Evolutionary conservation across 23 tunicate genomes (phyloP), one percentile per base, ranked within the genome.

Genomic region (Trididemnum nubilum): DNA sequence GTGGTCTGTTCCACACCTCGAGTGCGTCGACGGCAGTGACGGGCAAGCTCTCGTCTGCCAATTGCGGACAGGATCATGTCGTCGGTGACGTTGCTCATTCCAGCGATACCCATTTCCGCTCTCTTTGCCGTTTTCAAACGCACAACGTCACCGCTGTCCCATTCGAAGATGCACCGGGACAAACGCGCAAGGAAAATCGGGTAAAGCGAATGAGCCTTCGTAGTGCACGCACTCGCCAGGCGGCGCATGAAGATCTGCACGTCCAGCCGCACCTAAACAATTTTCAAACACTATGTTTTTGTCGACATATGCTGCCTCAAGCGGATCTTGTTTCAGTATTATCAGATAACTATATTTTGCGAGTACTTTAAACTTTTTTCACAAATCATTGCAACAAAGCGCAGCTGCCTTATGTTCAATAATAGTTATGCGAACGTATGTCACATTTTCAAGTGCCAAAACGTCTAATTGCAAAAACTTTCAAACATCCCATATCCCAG

Each of bases 231-330:
- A 0, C 19, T 0, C 0, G 81, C 59, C 0, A 81, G n/a, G 0
- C 88, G 74, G 22, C 88, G 50, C 82, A 84, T 84, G 44, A 76
- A 84, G 1, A 76, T 82, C 81, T 72, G 35, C 0, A 72, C 34
- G 58, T 76, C 82, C 1, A 76, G 64, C 0, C 81, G 28, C 28
- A n/a, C n/a, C n/a, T n/a, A n/a, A n/a, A n/a, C n/a, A n/a, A n/a
- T n/a, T n/a, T n/a, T n/a, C n/a, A n/a, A n/a, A n/a, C n/a, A n/a
- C n/a, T n/a, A n/a, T n/a, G n/a, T n/a, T n/a, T n/a, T n/a, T n/a
- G n/a, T n/a, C n/a, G n/a, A n/a, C n/a, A n/a, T n/a, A n/a, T n/a
- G n/a, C n/a, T n/a, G n/a, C n/a, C n/a, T n/a, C n/a, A n/a, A n/a
- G n/a, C n/a, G n/a, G n/a, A n/a, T n/a, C n/a, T n/a, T n/a, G n/a